Conservation (phyloP, 2,888 invertebrate genomes). For the Cyaniris semiargus region DNA sequence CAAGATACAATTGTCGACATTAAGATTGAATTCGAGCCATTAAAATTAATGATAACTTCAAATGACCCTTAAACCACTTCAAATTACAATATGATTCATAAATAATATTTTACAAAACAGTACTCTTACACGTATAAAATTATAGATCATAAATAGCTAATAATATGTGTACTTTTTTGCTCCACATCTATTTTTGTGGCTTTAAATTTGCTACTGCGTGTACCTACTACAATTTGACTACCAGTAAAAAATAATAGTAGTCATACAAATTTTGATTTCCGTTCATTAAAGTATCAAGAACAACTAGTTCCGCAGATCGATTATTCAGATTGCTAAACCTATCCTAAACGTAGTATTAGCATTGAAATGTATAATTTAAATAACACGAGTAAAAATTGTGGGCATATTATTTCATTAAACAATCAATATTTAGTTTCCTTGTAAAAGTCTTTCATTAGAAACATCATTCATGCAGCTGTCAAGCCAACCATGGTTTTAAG, state of each 20-base stretch:
- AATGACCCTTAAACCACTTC: background rate
- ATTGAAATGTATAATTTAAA: conserved; percentile 3
- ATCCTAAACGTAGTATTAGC: background rate
- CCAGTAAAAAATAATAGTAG: background rate
- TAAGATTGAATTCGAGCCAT: background rate
- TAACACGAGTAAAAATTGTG: background rate
- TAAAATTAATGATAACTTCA: background rate
- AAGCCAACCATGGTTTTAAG: conserved; percentile 28
- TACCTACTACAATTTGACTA: background rate
- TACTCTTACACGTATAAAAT: background rate
- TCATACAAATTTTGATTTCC: background rate
- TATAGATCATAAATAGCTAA: background rate
- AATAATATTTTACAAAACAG: background rate
- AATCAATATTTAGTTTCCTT: conserved; percentile 28
- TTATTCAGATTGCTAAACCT: background rate
- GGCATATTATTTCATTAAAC: conserved; percentile 15
- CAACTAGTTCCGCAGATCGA: background rate
- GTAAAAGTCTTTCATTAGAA: conserved; percentile 30
- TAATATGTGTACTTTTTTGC: background rate
- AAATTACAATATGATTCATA: background rate
- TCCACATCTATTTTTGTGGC: background rate
- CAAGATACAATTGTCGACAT: background rate
- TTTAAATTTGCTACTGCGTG: background rate
- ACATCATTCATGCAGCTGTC: conserved; percentile 32
- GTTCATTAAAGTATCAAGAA: background rate